phyloP scores from a whole-genome alignment of 1,140 invertebrate genomes.

The Venustaconcha ellipsiformis region DNA sequence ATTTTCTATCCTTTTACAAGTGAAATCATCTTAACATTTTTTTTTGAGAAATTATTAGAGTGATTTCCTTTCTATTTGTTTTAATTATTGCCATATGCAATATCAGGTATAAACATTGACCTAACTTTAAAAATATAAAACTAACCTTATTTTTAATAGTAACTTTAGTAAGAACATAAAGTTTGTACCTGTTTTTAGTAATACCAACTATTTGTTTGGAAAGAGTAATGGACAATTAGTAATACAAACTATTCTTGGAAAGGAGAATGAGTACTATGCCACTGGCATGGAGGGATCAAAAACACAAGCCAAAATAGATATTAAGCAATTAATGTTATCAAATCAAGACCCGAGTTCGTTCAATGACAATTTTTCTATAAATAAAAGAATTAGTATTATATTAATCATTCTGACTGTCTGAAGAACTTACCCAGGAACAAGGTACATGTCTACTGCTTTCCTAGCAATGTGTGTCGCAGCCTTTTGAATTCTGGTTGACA shows the following conservation, averaged over 20 bases:
- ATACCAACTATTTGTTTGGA: background rate
- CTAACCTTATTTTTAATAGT: background rate
- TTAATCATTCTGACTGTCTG: background rate
- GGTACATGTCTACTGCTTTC: conserved; percentile 96
- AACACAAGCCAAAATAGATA: background rate
- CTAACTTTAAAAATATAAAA: background rate
- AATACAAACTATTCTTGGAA: background rate
- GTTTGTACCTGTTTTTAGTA: no score
- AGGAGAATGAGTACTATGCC: no score
- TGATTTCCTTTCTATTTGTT: no score
- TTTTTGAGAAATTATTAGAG: no score
- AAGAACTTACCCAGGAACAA: conserved; percentile 85
- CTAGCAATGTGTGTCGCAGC: conserved; percentile 97
- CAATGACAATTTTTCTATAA: background rate
- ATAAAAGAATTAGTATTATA: background rate
- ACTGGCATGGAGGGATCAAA: no score
- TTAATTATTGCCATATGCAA: no score
- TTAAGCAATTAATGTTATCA: background rate
- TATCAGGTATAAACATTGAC: no score
- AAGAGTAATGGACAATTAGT: no score
- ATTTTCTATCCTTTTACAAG: no score
- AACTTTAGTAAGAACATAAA: background rate
- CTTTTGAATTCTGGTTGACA: conserved; percentile 93
- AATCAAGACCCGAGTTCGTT: background rate
- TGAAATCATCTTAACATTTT: no score